Evolutionary conservation across 2,888 invertebrate genomes (phyloP).

Genomic region (Salticus scenicus): DNA sequence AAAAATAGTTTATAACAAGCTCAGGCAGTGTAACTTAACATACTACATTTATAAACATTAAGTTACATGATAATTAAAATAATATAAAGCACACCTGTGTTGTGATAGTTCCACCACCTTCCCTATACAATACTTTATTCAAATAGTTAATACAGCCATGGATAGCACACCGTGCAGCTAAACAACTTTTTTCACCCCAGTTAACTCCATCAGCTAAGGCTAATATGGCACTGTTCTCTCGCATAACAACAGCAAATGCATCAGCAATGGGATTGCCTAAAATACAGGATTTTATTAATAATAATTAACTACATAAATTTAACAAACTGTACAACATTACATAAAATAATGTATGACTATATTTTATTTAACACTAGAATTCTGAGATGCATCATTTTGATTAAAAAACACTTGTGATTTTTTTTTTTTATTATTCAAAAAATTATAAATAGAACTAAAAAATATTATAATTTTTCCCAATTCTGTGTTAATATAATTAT

Average conservation of each 20-base stretch:
- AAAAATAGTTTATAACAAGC: too few relatives aligned
- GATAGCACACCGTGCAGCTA: slow-evolving; percentile 89
- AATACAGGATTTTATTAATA: too few relatives aligned
- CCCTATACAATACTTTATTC: slow-evolving; percentile 81
- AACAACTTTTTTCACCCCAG: slow-evolving; percentile 90
- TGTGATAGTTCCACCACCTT: slow-evolving; percentile 75
- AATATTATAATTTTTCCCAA: too few relatives aligned
- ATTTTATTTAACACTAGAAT: background rate
- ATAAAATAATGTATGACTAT: background rate
- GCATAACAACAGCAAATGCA: slow-evolving; percentile 84
- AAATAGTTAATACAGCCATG: slow-evolving; percentile 89
- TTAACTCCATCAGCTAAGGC: slow-evolving; percentile 92
- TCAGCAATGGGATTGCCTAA: slow-evolving; percentile 91
- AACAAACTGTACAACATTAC: background rate
- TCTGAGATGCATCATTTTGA: too few relatives aligned
- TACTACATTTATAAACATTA: too few relatives aligned
- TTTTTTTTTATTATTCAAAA: too few relatives aligned
- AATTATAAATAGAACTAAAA: too few relatives aligned
- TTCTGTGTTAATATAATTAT: too few relatives aligned
- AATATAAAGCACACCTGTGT: slow-evolving; percentile 76
- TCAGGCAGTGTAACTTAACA: too few relatives aligned
- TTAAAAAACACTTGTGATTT: too few relatives aligned
- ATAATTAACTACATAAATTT: background rate
- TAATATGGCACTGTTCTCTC: slow-evolving; percentile 84
- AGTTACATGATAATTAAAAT: too few relatives aligned